phyloP scores from a whole-genome alignment of 2,113 vertebrate genomes.

The Lophotis ruficrista region DNA sequence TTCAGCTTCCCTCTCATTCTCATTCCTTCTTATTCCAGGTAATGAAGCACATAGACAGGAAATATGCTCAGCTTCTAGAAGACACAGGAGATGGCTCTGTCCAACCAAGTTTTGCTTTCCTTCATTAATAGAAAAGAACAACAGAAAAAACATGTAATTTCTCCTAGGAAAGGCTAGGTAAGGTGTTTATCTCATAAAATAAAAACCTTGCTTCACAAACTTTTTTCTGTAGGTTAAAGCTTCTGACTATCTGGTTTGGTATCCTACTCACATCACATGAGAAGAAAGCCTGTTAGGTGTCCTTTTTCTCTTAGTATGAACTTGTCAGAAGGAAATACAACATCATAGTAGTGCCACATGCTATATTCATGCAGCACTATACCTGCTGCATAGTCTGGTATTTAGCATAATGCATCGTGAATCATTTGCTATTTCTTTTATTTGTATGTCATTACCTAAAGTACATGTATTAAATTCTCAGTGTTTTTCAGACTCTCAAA shows the following conservation, averaged over 20 bases:
- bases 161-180: neutral
- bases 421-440: constrained; percentile 37
- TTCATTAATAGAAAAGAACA: neutral
- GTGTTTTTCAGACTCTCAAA: neutral
- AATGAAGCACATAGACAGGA: neutral
- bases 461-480: constrained; percentile 2
- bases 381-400: neutral
- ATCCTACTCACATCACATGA: neutral
- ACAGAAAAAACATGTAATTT: neutral
- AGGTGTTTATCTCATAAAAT: neutral
- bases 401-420: neutral
- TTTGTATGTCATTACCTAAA: constrained; percentile 35
- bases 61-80: neutral
- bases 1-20: neutral
- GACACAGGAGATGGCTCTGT: neutral
- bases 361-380: neutral
- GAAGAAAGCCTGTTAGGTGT: neutral
- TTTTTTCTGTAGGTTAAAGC: neutral
- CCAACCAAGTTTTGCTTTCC: neutral
- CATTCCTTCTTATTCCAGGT: neutral
- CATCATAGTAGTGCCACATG: neutral
- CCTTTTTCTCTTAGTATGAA: neutral
- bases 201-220: neutral
- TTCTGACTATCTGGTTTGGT: neutral
- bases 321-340: neutral